Evolutionary conservation across 2,888 invertebrate genomes (phyloP), one percentile per base, ranked within the genome.

Genomic region (Tipula confusa): DNA sequence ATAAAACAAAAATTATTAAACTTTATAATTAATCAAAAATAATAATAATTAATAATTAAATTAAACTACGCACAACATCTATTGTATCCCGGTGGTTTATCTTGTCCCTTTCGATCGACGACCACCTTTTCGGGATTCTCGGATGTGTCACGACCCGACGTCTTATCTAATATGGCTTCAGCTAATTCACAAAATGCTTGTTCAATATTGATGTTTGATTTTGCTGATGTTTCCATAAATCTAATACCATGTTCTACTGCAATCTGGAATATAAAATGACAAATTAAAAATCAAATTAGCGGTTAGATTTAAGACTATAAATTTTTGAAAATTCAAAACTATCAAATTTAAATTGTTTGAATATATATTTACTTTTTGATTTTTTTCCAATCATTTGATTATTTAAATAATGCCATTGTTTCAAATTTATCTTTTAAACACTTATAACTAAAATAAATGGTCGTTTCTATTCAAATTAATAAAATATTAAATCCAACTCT

Each of bases 141-240:
- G 43, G 94, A 93, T 86, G 94, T 94, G 89, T 96, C 96, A 84
- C 94, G 93, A 15, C 94, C 94, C 84, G 96, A 93, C 85, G 95
- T 95, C 92, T 98, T 98, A 90, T 97, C 96, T 87, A 98, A 92
- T 90, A 98, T 97, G 87, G 97, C 96, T 92, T 97, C 96, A 83
- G 98, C 96, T 89, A 98, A 91, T 91, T 98, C 96, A 88, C 95
- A 95, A 92, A 98, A 98, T 84, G 98, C 98, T 88, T 94, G 94
- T 89, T 98, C 98, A 88, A 98, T 98, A 91, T 98, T 98, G 88
- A 97, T 96, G 90, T 98, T 97, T 84, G 97, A 95, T 91, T 98
- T 98, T 85, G 98, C 98, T 85, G 98, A 98, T 84, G 98, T 98
- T 92, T 98, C 98, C 95, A 98, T 96, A 92, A 98, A 98, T 86